Conservation (phyloP, 2,888 invertebrate genomes). For the Callyntrura sp. region DNA sequence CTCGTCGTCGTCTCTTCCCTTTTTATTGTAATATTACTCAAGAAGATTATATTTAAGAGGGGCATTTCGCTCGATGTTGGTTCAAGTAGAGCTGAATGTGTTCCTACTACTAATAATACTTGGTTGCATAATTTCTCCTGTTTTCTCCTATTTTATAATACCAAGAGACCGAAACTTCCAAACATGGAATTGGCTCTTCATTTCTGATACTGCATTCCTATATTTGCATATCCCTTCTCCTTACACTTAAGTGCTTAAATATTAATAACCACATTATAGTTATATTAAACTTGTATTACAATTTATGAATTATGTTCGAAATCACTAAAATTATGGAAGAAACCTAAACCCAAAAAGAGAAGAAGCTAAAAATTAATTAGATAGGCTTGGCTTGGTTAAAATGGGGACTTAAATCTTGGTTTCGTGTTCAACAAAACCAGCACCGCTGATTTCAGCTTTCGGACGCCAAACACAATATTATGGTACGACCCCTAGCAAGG, state of each 20-base stretch:
- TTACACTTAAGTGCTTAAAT: constrained; percentile 27
- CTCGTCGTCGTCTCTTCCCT: constrained; percentile 2
- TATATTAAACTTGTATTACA: constrained; percentile 49
- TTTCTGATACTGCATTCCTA: neutral
- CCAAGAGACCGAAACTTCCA: constrained; percentile 34
- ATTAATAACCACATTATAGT: constrained; percentile 35
- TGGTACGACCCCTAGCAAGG: neutral
- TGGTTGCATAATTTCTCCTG: constrained; percentile 27
- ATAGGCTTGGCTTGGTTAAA: constrained; percentile 65
- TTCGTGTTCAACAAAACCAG: neutral
- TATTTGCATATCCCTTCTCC: constrained; percentile 18
- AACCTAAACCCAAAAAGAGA: constrained; percentile 53
- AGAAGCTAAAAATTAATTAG: constrained; percentile 72
- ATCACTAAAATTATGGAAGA: constrained; percentile 59
- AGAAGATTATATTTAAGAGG: constrained; percentile 30
- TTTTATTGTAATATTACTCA: constrained; percentile 10
- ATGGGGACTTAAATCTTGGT: neutral
- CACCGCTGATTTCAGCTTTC: constrained; percentile 1
- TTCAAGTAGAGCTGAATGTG: constrained; percentile 54
- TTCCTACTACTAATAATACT: constrained; percentile 38
- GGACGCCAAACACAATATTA: neutral
- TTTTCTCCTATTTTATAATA: constrained; percentile 45
- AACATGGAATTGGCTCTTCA: neutral
- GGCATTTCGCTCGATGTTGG: constrained; percentile 11
- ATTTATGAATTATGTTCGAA: constrained; percentile 52